phyloP scores from a whole-genome alignment of 1,140 invertebrate species.

The Zaprionus camerounensis region DNA sequence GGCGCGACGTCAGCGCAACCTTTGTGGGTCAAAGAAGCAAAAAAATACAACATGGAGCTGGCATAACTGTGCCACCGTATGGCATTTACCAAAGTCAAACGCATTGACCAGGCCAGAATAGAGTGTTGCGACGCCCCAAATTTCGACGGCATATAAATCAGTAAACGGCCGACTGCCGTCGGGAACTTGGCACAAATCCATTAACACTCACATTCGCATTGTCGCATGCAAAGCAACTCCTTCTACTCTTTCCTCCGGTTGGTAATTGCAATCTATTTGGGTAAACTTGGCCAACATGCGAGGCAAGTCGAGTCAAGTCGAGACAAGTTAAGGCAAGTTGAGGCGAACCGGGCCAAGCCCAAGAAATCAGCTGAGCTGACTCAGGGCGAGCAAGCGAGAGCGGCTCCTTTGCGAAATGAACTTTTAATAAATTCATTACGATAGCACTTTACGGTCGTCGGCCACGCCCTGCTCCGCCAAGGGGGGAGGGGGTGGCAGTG shows the following conservation, averaged over 20 bases:
- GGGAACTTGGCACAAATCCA: constrained; percentile 81
- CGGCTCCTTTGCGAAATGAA: constrained; percentile 46
- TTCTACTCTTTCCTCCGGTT: background rate
- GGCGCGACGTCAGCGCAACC: constrained; percentile 52
- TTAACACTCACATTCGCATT: constrained; percentile 72
- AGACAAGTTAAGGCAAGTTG: constrained; percentile 12
- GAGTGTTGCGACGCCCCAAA: constrained; percentile 30
- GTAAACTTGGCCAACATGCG: constrained; percentile 78
- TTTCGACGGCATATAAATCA: constrained; percentile 71
- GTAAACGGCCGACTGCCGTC: constrained; percentile 35
- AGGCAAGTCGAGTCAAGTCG: constrained; percentile 27
- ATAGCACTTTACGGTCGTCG: constrained; percentile 55
- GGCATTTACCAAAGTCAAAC: constrained; percentile 62
- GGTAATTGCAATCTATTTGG: constrained; percentile 68
- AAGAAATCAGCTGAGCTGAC: constrained; percentile 49
- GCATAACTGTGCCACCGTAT: constrained; percentile 57
- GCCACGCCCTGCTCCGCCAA: constrained; percentile 13
- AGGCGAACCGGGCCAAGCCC: constrained; percentile 39
- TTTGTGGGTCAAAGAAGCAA: constrained; percentile 72
- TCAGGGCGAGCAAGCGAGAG: constrained; percentile 24
- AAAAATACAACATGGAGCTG: constrained; percentile 16
- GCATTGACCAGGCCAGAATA: constrained; percentile 42
- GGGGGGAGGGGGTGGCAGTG: background rate
- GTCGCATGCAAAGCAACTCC: constrained; percentile 59
- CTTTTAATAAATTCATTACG: constrained; percentile 81